Base-by-base conservation (phyloP, 2,797 vertebrate species). In the Bufotes viridis region DNA sequence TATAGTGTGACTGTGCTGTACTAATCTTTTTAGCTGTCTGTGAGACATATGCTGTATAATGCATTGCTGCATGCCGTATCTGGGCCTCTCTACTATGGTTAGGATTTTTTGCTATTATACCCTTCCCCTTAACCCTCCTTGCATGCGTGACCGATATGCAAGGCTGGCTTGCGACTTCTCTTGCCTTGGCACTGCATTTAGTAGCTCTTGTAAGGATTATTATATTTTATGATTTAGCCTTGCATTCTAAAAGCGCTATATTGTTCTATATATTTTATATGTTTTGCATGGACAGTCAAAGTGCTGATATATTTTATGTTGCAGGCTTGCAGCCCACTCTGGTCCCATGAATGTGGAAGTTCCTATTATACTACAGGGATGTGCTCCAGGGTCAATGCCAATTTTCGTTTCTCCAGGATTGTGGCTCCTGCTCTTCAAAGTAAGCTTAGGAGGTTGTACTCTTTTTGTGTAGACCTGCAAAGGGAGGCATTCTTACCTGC, bases 321-420 rank as follows among this genome's bases (percentile, higher is more conserved):
- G 60, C 92, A 99, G 98, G 97, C 97, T 42, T 99, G 98, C 94
- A 98, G 98, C 91, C 98, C 98, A 0, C 94, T 99, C 9, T 99
- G 98, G 98, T 98, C 98, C 22, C 98, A 99, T 0, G 98, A 99
- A 93, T 99, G 98, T n/a, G 98, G 98, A 78, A 99, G 97, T 91
- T 99, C 98, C 61, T 99, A 98, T 95, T 99, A 98, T 94, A 99
- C 98, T 94, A 99, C 98, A 0, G 98, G 98, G 42, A 98, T 99
- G 93, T 99, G 98, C 91, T 99, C 98, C 65, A 92, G 97, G 81
- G 97, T 99, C 93, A 99, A 97, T 89, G 93, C 97, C 86, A 98
- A 96, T 95, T 99, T 99, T 94, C 96, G 98, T 92, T 99, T 99
- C 94, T 97, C 98, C 92, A 96, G 96, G 90, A 98, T 97, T 0